Evolutionary conservation across 2,888 invertebrate species (phyloP).

Genomic region (Pseudolycoriella hygida): DNA sequence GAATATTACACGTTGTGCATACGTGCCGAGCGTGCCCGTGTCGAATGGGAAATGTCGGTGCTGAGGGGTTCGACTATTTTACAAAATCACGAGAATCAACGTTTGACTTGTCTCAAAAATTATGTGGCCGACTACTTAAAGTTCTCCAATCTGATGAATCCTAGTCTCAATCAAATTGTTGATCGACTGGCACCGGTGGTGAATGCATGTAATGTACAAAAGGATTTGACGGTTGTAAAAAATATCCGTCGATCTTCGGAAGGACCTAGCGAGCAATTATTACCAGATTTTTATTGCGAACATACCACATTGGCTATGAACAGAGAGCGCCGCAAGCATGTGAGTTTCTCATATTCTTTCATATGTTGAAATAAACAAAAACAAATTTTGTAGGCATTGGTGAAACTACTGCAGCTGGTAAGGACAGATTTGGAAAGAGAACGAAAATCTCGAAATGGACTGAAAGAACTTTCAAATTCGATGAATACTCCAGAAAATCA

Average conservation of each 20-base stretch:
- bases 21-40: slow-evolving; percentile 70
- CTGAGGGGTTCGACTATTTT: slow-evolving; percentile 71
- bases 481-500: slow-evolving; percentile 78
- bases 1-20: slow-evolving; percentile 87
- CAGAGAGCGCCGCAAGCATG: slow-evolving; percentile 69
- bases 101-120: slow-evolving; percentile 62
- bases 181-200: slow-evolving; percentile 22
- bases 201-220: slow-evolving; percentile 25
- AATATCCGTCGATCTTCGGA: slow-evolving; percentile 29
- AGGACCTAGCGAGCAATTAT: slow-evolving; percentile 57
- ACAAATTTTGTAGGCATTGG: slow-evolving; percentile 40
- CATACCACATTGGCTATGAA: slow-evolving; percentile 89
- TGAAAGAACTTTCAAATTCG: slow-evolving; percentile 76
- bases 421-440: slow-evolving; percentile 81
- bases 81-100: slow-evolving; percentile 78
- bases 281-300: slow-evolving; percentile 91
- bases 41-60: slow-evolving; percentile 86
- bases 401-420: slow-evolving; percentile 69
- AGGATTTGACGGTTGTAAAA: slow-evolving; percentile 26
- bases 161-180: slow-evolving; percentile 51
- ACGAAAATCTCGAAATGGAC: slow-evolving; percentile 70
- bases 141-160: slow-evolving; percentile 52
- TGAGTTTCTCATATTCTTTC: slow-evolving; percentile 16
- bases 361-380: background rate
- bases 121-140: slow-evolving; percentile 46